These are phyloP conservation scores for Phytoseiulus persimilis DNA, from an alignment of 2,888 invertebrate species.

Conservation along the genomic window DNA sequence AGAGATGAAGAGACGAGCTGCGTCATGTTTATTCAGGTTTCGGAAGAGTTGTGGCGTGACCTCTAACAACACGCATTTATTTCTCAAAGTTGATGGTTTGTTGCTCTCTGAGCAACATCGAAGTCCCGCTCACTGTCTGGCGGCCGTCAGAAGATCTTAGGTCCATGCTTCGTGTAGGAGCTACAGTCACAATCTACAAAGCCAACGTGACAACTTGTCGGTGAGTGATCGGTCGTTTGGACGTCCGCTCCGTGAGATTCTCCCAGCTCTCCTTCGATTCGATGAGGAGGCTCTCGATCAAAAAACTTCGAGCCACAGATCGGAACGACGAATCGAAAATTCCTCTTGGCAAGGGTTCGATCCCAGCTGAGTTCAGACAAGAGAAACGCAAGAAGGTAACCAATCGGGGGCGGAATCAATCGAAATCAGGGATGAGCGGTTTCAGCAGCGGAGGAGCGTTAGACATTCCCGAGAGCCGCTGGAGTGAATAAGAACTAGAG, in stretches of 20 bases:
- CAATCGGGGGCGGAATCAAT: too few species aligned
- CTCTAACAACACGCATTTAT: neutral
- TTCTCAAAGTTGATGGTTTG: neutral
- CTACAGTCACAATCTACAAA: neutral
- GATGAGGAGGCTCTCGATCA: too few species aligned
- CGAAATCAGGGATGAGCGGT: too few species aligned
- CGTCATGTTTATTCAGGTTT: neutral
- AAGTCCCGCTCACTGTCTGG: conserved; percentile 33
- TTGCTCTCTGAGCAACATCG: conserved; percentile 6
- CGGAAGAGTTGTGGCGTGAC: neutral
- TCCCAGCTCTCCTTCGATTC: neutral
- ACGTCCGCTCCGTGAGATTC: neutral
- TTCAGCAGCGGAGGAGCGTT: neutral
- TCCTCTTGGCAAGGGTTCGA: too few species aligned
- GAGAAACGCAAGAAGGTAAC: too few species aligned
- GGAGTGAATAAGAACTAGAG: neutral
- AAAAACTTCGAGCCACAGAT: too few species aligned
- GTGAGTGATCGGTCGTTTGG: neutral
- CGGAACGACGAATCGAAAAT: too few species aligned
- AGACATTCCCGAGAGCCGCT: neutral
- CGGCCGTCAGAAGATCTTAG: conserved; percentile 19
- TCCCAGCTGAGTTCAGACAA: too few species aligned
- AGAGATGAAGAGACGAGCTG: neutral
- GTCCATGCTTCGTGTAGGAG: neutral
- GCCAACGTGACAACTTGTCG: conserved; percentile 24